Evolutionary conservation across 2,888 invertebrate species (phyloP).

Genomic region (Altica lythri): DNA sequence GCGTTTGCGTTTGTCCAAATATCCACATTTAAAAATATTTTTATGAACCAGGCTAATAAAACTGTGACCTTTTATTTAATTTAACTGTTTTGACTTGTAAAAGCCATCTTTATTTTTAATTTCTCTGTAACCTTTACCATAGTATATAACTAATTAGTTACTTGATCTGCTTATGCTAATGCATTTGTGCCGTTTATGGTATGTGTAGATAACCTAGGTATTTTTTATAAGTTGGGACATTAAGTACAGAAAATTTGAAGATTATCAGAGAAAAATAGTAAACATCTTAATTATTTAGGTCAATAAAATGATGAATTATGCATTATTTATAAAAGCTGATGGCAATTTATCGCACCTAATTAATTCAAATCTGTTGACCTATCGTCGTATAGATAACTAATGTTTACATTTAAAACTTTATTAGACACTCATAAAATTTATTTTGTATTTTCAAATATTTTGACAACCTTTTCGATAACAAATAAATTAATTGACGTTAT

Average conservation of each 20-base stretch:
- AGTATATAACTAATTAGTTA: no score
- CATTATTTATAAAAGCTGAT: conserved; percentile 6
- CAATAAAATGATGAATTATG: conserved; percentile 6
- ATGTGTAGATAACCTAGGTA: not conserved
- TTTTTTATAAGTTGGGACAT: not conserved
- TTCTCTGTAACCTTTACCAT: no score
- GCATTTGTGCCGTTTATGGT: not conserved
- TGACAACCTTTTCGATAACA: not conserved
- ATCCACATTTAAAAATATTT: no score
- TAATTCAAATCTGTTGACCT: conserved; percentile 8
- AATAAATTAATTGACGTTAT: no score
- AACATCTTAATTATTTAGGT: conserved; percentile 10
- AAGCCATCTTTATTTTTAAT: no score
- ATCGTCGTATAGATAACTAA: not conserved
- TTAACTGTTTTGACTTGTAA: no score
- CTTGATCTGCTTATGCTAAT: no score
- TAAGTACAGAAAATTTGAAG: not conserved
- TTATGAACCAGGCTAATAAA: no score
- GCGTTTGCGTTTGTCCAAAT: no score
- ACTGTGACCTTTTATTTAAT: no score
- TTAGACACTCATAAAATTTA: conserved; percentile 4
- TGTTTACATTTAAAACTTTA: conserved; percentile 9
- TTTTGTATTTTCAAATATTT: conserved; percentile 1
- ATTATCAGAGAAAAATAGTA: conserved; percentile 7
- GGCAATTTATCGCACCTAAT: conserved; percentile 10